Conservation (phyloP, 2,888 invertebrate species). For the Petrolisthes cinctipes region DNA sequence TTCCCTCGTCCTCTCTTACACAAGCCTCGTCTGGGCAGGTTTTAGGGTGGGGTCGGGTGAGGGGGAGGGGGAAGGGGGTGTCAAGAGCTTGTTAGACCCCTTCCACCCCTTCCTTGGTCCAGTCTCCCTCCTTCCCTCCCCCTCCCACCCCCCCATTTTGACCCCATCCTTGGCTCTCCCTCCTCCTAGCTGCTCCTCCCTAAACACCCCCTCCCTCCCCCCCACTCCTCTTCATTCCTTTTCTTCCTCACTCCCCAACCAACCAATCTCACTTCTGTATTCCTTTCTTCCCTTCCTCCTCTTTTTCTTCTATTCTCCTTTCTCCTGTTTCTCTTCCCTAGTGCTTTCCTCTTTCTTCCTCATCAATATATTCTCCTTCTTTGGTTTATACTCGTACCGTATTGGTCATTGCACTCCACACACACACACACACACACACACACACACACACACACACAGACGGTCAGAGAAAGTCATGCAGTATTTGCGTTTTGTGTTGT, state of each 20-base stretch:
- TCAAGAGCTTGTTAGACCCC: not conserved
- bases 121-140: not conserved
- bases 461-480: not conserved
- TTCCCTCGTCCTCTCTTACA: no score
- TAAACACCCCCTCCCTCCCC: not conserved
- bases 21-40: no score
- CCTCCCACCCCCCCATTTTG: not conserved
- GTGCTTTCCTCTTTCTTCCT: not conserved
- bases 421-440: conserved; percentile 11
- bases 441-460: conserved; percentile 12
- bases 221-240: not conserved
- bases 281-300: not conserved
- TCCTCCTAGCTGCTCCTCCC: not conserved
- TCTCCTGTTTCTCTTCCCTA: not conserved
- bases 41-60: no score
- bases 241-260: not conserved
- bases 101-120: not conserved
- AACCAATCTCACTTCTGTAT: no score
- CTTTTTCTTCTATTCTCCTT: not conserved
- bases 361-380: not conserved
- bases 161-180: conserved; percentile 1
- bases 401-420: not conserved
- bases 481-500: not conserved
- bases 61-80: no score
- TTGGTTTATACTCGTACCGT: not conserved